Evolutionary conservation across 2,797 vertebrate genomes (phyloP).

Genomic region (Meriones psammophilus): DNA sequence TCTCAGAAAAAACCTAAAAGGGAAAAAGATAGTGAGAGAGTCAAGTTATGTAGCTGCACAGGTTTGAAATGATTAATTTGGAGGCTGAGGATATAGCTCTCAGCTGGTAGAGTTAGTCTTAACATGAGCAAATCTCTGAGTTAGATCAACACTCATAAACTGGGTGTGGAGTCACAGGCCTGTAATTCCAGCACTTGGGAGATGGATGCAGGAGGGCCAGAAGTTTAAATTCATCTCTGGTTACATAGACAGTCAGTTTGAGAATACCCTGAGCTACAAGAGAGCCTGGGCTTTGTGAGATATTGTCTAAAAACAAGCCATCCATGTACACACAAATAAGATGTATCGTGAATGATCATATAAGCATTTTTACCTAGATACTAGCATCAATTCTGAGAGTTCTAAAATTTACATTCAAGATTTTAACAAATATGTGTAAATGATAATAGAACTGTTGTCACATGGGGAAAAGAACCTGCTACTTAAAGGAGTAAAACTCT

Average conservation of each 20-base stretch:
- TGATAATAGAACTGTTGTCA: slow-evolving; percentile 5
- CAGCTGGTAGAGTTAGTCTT: neutral
- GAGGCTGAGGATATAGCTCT: neutral
- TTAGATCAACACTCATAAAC: neutral
- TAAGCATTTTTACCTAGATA: slow-evolving; percentile 5
- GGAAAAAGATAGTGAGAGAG: slow-evolving; percentile 11
- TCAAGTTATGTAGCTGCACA: slow-evolving; percentile 30
- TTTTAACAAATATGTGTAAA: slow-evolving; percentile 26
- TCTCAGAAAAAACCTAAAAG: neutral
- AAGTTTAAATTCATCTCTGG: neutral
- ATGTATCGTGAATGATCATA: slow-evolving; percentile 58
- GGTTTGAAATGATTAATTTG: neutral
- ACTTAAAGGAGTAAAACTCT: neutral
- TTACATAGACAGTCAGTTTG: neutral
- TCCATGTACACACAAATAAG: neutral
- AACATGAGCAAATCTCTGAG: neutral
- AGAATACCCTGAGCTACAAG: neutral
- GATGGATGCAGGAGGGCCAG: neutral
- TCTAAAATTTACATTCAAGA: slow-evolving; percentile 51
- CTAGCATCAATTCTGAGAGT: slow-evolving; percentile 18
- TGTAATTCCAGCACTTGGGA: neutral
- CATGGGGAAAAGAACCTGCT: neutral
- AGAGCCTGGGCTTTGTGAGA: neutral
- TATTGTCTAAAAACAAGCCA: neutral
- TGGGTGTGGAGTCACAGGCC: neutral